Base-by-base conservation (phyloP, 2,113 vertebrate genomes). In the Circaetus cinerascens region DNA sequence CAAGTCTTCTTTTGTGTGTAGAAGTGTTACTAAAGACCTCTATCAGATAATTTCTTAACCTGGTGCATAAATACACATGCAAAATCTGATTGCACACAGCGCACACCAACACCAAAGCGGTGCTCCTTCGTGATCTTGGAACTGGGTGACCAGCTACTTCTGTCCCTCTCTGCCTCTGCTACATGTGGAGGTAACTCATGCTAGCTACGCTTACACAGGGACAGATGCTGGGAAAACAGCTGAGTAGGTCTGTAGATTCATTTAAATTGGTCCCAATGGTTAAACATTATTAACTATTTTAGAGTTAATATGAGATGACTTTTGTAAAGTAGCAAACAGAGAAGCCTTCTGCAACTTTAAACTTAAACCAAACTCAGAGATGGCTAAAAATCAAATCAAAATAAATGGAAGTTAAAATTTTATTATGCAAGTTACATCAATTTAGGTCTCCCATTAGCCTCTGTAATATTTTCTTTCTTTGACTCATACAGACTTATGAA, bases 161-260 rank as follows among this genome's bases (percentile, higher is more conserved):
- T 40, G 20, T 30, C 23, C 21, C 40, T 41, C n/a, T 34, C 29
- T 62, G 50, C 19, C 27, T 48, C 48, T 53, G 51, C 63, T 71
- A 30, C 19, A 2, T 0, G 1, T 50, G 69, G 29, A 20, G 40
- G 20, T 60, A 51, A n/a, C 18, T 13, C 1, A 1, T 0, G 3
- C 27, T 43, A 22, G 26, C 51, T n/a, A n/a, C 13, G 11, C 41
- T 71, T n/a, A 18, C 23, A 9, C 18, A 6, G 40, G 50, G 34
- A 64, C 21, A 59, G 36, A 16, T 43, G 12, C 46, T 60, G 62
- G 46, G n/a, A 88, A 90, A 69, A 38, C 17, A 32, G 36, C 15
- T 72, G 46, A 71, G 27, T 13, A 18, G 20, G 15, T 72, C 36
- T 26, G 7, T 41, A 38, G 16, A 32, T 55, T 66, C 23, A 16